A percentile compares a stretch with the other conserved stretches of the same genome.
Evolutionary conservation across 2,888 invertebrate genomes (phyloP).

Genomic region (Cephus rjabovi): DNA sequence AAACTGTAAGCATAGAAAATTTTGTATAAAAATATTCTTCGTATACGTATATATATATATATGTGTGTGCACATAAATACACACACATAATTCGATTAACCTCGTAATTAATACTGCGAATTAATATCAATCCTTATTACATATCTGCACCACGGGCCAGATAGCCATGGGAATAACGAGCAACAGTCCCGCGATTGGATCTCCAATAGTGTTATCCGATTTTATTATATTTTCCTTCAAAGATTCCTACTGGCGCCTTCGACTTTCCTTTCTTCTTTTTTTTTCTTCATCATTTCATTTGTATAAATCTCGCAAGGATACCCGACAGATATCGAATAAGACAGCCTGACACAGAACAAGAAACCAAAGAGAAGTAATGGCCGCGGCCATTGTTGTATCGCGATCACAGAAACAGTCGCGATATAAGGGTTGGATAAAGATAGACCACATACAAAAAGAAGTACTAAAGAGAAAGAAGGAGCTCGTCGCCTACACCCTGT

Average conservation of each 20-base stretch:
- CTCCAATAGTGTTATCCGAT: background rate
- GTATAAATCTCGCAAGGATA: background rate
- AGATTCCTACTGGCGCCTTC: background rate
- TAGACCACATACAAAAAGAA: slow-evolving; percentile 28
- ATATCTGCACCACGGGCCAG: slow-evolving; percentile 54
- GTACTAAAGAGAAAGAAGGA: slow-evolving; percentile 27
- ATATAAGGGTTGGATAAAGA: background rate
- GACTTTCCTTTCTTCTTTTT: background rate
- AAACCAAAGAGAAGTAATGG: slow-evolving; percentile 27
- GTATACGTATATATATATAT: slow-evolving; percentile 45
- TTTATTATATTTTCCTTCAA: background rate
- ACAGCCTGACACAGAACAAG: slow-evolving; percentile 13
- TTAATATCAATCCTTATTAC: slow-evolving; percentile 54
- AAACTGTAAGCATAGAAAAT: slow-evolving; percentile 54
- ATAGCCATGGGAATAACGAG: slow-evolving; percentile 42
- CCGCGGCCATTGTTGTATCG: slow-evolving; percentile 9
- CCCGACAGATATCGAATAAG: background rate
- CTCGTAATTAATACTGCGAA: slow-evolving; percentile 62
- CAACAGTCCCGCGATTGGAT: slow-evolving; percentile 11
- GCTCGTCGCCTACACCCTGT: slow-evolving; percentile 23
- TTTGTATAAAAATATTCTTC: slow-evolving; percentile 66
- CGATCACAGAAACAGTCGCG: background rate
- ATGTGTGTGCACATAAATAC: slow-evolving; percentile 47
- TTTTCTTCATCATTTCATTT: background rate
- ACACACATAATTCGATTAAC: slow-evolving; percentile 46